Percentiles rank a stretch among this genome's conserved stretches.
These are phyloP conservation scores for Sturmia bella DNA, from an alignment of 2,888 invertebrate genomes.

Conservation along the genomic window DNA sequence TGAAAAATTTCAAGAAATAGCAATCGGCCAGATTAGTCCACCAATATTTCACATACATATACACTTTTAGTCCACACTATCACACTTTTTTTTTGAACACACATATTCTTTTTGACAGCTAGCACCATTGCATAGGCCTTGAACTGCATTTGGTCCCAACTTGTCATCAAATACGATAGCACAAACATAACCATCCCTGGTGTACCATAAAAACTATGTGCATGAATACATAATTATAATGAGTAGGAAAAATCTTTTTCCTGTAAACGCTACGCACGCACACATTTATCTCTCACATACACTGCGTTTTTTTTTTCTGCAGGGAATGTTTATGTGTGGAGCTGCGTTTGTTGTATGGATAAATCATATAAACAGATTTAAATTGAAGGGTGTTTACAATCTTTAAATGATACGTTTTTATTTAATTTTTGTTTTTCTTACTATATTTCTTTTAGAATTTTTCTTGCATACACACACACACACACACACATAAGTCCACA, in stretches of 20 bases:
- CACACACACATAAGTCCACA: slow-evolving; percentile 3
- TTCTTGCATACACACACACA: slow-evolving; percentile 12
- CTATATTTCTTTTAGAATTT: slow-evolving; percentile 31
- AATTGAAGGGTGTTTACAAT: slow-evolving; percentile 59
- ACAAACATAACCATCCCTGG: too few relatives aligned
- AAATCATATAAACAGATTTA: slow-evolving; percentile 45
- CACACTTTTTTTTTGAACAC: too few relatives aligned
- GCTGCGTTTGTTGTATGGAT: slow-evolving; percentile 18
- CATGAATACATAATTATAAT: too few relatives aligned
- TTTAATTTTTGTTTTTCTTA: slow-evolving; percentile 6
- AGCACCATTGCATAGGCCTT: too few relatives aligned
- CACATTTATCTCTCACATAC: not conserved
- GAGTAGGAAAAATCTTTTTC: not conserved
- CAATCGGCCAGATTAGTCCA: too few relatives aligned
- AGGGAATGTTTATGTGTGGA: not conserved
- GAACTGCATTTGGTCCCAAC: too few relatives aligned
- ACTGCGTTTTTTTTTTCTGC: not conserved
- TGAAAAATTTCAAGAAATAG: too few relatives aligned
- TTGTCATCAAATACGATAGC: too few relatives aligned
- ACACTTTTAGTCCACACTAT: too few relatives aligned
- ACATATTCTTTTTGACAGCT: too few relatives aligned
- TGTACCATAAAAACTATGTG: too few relatives aligned
- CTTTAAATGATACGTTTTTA: slow-evolving; percentile 9
- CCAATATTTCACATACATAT: too few relatives aligned
- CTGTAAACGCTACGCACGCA: not conserved